Conservation (phyloP, 92 coral and sea anemone species). For the Parazoanthus darwini region DNA sequence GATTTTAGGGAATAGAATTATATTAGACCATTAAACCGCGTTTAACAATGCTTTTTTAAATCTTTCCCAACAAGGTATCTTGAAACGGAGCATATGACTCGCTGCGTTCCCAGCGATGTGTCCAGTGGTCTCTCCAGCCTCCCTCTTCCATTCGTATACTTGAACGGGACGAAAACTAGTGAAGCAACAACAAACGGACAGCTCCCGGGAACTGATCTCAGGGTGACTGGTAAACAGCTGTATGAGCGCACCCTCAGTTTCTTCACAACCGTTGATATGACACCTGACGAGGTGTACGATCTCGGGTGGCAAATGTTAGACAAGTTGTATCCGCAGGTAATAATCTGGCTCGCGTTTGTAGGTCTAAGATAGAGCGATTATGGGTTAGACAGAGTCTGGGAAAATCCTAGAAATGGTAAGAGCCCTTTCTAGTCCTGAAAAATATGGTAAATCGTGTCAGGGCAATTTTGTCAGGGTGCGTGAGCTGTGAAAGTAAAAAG, state of each 20-base stretch:
- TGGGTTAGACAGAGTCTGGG: no score
- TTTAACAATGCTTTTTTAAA: not conserved
- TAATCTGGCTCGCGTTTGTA: not conserved
- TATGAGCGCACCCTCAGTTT: conserved; percentile 54
- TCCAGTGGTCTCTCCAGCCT: conserved; percentile 75
- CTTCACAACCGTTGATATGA: conserved; percentile 53
- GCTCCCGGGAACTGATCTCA: conserved; percentile 55
- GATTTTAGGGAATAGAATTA: no score
- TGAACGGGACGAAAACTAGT: conserved; percentile 58
- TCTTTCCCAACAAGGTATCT: conserved; percentile 51
- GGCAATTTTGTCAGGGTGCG: no score
- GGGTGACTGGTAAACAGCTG: conserved; percentile 52
- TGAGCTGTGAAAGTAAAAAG: no score
- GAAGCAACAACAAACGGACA: conserved; percentile 48
- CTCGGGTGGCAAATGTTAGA: conserved; percentile 46
- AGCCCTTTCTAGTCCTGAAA: no score
- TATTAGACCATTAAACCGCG: not conserved
- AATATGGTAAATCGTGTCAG: no score
- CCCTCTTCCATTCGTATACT: conserved; percentile 62
- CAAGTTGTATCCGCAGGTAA: conserved; percentile 64
- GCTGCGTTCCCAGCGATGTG: conserved; percentile 68
- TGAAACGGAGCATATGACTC: conserved; percentile 58
- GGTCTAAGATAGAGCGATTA: no score
- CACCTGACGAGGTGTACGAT: conserved; percentile 61
- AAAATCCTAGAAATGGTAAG: no score